phyloP scores from a whole-genome alignment of 2,797 vertebrate genomes.

The Tenualosa thibaudeaui region DNA sequence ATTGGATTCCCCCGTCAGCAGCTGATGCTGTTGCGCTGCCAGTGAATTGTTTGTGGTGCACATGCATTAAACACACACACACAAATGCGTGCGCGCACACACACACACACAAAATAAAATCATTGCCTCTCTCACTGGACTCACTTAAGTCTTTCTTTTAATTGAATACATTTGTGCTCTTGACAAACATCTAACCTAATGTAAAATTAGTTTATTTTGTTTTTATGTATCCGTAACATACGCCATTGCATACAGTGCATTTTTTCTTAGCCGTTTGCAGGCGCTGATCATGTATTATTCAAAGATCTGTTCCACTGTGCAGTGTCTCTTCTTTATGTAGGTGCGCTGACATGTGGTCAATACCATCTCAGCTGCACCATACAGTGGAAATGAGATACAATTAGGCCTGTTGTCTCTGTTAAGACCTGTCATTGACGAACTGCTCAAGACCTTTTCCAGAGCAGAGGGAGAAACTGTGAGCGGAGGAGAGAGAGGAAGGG shows the following conservation, averaged over 20 bases:
- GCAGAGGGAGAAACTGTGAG: background rate
- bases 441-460: background rate
- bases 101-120: background rate
- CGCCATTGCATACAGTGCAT: background rate
- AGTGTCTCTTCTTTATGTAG: background rate
- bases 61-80: background rate
- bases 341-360: background rate
- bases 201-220: background rate
- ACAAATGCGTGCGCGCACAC: background rate
- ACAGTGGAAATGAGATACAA: background rate
- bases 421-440: background rate
- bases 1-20: conserved; percentile 50
- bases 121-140: background rate
- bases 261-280: background rate
- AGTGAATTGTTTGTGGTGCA: conserved; percentile 17
- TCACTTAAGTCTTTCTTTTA: background rate
- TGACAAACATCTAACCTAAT: background rate
- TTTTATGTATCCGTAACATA: background rate
- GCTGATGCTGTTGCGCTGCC: conserved; percentile 22
- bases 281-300: background rate
- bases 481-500: background rate
- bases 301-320: background rate
- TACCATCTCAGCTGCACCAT: background rate
- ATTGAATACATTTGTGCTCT: background rate
- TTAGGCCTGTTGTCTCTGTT: background rate